Evolutionary conservation across 2,113 vertebrate genomes (phyloP).

Genomic region (Oophaga pumilio): DNA sequence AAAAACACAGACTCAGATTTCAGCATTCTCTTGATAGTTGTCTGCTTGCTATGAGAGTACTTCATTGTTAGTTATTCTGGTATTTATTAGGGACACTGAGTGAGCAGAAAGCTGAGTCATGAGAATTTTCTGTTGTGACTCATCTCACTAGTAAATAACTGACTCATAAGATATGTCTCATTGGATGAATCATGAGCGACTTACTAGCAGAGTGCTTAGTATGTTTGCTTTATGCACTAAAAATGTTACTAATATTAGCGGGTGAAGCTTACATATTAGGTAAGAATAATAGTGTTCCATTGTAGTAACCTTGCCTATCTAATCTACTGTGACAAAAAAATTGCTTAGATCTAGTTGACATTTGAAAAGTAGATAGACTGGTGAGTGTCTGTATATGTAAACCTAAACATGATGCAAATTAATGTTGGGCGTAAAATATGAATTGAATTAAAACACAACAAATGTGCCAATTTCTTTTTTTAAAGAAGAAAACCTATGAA

Average conservation of each 20-base stretch:
- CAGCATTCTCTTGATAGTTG: background rate
- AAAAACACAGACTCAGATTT: background rate
- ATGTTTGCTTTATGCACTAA: background rate
- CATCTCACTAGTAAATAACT: background rate
- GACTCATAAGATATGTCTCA: background rate
- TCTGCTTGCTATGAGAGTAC: background rate
- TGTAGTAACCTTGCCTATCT: background rate
- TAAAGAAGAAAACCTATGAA: too few relatives aligned
- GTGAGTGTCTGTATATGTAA: too few relatives aligned
- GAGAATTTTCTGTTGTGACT: background rate
- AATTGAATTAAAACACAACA: too few relatives aligned
- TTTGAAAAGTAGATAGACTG: too few relatives aligned
- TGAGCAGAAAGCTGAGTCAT: background rate
- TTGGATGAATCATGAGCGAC: background rate
- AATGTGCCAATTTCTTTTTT: too few relatives aligned
- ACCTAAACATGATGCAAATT: too few relatives aligned
- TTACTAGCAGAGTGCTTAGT: background rate
- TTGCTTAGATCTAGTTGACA: too few relatives aligned
- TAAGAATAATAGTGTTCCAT: background rate
- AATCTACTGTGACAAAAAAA: too few relatives aligned
- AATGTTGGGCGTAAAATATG: too few relatives aligned
- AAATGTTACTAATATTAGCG: background rate
- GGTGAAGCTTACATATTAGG: too few relatives aligned
- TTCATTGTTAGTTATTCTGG: slow-evolving; percentile 6
- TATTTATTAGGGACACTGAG: background rate